phyloP scores from a whole-genome alignment of 2,888 invertebrate genomes.

The Heteromyza rotundicornis region DNA sequence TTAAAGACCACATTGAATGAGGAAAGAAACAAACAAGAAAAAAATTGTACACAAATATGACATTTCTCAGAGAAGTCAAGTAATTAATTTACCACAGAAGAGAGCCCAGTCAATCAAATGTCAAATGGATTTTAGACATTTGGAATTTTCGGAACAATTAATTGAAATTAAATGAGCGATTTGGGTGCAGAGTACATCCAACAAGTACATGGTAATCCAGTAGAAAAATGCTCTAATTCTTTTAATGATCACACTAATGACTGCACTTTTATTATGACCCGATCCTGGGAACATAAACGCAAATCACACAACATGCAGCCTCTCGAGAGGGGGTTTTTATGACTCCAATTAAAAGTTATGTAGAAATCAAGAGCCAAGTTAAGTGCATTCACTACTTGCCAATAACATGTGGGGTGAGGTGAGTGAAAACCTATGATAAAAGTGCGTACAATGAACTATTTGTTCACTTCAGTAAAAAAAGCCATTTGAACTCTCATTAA shows the following conservation, averaged over 20 bases:
- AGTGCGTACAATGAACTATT: not conserved
- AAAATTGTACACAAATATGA: constrained; percentile 7
- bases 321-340: not conserved
- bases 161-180: not conserved
- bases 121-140: too few species aligned
- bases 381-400: not conserved
- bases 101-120: constrained; percentile 16
- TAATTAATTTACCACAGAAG: constrained; percentile 2
- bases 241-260: too few species aligned
- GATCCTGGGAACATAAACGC: too few species aligned
- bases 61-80: not conserved
- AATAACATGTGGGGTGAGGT: constrained; percentile 13
- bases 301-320: too few species aligned
- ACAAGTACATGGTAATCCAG: too few species aligned
- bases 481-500: not conserved
- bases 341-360: constrained; percentile 2
- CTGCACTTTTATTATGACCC: too few species aligned
- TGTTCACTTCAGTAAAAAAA: not conserved
- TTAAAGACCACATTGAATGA: too few species aligned
- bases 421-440: not conserved
- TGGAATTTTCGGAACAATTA: constrained; percentile 12
- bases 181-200: too few species aligned
- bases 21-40: too few species aligned
- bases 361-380: not conserved
- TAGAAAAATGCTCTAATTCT: too few species aligned